Conservation (phyloP, 2,113 vertebrate species). For the Promerops cafer region DNA sequence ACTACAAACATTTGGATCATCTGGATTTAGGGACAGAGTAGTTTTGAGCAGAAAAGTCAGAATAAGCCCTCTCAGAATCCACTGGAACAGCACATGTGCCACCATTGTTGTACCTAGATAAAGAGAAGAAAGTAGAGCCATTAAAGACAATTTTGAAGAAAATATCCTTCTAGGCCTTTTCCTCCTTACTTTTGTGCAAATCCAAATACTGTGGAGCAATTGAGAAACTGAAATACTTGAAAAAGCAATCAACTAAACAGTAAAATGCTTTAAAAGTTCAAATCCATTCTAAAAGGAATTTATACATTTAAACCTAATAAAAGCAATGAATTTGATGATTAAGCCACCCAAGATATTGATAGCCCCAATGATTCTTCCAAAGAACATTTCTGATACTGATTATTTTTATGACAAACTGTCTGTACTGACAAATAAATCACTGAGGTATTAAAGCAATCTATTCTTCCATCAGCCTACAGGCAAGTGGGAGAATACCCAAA, state of each 20-base stretch:
- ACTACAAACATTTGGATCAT: conserved; percentile 98
- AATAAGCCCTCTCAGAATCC: conserved; percentile 64
- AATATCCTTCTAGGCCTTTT: neutral
- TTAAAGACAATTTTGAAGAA: neutral
- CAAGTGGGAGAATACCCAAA: neutral
- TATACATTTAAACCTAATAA: neutral
- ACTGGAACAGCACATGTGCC: conserved; percentile 27
- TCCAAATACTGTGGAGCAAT: neutral
- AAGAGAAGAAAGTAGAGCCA: neutral
- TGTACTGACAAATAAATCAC: neutral
- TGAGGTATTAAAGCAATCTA: neutral
- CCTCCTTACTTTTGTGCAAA: neutral
- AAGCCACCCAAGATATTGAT: neutral
- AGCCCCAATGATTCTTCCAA: neutral
- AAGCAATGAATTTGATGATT: neutral
- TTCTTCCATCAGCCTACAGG: neutral
- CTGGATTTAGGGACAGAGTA: conserved; percentile 84
- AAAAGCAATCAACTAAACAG: neutral
- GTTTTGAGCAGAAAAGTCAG: conserved; percentile 68
- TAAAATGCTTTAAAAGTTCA: neutral
- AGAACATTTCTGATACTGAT: neutral
- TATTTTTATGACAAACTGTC: neutral
- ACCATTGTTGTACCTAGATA: conserved; percentile 75
- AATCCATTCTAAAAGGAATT: neutral
- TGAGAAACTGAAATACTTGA: neutral